Percentiles rank a stretch among this genome's conserved stretches.
phyloP scores from a whole-genome alignment of 2,797 vertebrate genomes.

The Melanogrammus aeglefinus region DNA sequence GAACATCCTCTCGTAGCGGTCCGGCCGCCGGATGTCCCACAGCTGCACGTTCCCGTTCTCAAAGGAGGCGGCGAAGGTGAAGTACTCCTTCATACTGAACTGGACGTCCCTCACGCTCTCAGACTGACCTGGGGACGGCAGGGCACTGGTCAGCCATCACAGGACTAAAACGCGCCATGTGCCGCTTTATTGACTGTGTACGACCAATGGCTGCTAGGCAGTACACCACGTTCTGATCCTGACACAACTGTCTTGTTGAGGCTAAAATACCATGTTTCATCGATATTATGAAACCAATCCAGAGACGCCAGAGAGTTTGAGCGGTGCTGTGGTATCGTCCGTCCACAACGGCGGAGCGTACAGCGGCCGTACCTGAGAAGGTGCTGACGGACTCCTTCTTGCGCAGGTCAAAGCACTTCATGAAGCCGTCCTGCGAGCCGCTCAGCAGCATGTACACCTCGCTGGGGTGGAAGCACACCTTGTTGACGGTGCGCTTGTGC shows the following conservation, averaged over 20 bases:
- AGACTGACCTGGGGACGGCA: slow-evolving; percentile 83
- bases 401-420: slow-evolving; percentile 98
- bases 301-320: no score
- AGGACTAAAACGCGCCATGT: background rate
- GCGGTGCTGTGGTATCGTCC: background rate
- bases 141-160: background rate
- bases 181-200: background rate
- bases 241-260: background rate
- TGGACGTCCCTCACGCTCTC: slow-evolving; percentile 96
- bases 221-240: background rate
- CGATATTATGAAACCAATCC: background rate
- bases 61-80: slow-evolving; percentile 95
- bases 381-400: slow-evolving; percentile 98
- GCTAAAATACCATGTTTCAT: background rate
- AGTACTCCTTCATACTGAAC: slow-evolving; percentile 98
- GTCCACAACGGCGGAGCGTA: background rate
- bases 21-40: slow-evolving; percentile 95
- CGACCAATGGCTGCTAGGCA: background rate
- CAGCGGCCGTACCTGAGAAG: slow-evolving; percentile 83
- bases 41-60: slow-evolving; percentile 98
- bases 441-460: slow-evolving; percentile 98
- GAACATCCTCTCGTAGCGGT: slow-evolving; percentile 97
- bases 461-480: slow-evolving; percentile 97
- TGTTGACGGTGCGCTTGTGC: slow-evolving; percentile 97
- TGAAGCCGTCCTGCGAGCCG: slow-evolving; percentile 96